Percentiles rank a stretch among this genome's conserved stretches.
These are phyloP conservation scores for Seira sanloemensis DNA, from an alignment of 2,888 invertebrate species.

Conservation along the genomic window DNA sequence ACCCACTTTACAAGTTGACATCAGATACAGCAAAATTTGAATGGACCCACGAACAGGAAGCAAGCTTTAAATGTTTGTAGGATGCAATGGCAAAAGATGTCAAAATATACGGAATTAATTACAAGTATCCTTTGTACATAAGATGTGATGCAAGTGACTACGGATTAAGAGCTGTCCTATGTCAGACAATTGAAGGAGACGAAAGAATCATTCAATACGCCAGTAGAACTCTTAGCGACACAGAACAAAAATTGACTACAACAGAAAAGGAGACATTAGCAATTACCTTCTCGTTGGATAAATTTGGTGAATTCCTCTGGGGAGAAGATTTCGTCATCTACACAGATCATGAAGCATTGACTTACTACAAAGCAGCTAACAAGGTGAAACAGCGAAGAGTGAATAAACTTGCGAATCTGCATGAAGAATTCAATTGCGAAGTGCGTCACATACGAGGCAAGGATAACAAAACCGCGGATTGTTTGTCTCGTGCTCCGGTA, in stretches of 20 bases:
- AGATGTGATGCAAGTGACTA: constrained; percentile 42
- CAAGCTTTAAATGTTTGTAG: constrained; percentile 7
- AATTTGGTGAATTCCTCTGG: constrained; percentile 30
- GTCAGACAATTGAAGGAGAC: constrained; percentile 23
- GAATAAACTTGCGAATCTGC: constrained; percentile 27
- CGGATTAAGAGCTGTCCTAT: constrained; percentile 38
- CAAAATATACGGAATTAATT: constrained; percentile 32
- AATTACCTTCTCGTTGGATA: constrained; percentile 16
- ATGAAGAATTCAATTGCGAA: constrained; percentile 40
- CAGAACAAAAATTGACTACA: constrained; percentile 20
- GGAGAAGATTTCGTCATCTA: constrained; percentile 20
- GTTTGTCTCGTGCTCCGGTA: constrained; percentile 36
- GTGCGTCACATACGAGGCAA: constrained; percentile 38
- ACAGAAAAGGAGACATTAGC: constrained; percentile 39
- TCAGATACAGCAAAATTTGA: constrained; percentile 20
- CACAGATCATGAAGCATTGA: constrained; percentile 42
- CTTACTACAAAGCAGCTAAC: constrained; percentile 33
- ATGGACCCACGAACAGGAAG: constrained; percentile 34
- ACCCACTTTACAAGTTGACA: constrained; percentile 60
- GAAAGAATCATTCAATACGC: constrained; percentile 32
- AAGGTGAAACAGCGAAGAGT: too few relatives aligned
- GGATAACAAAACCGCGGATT: constrained; percentile 50
- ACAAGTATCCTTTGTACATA: constrained; percentile 24
- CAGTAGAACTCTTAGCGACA: constrained; percentile 32
- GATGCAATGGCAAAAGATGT: constrained; percentile 26